Conservation (phyloP, 2,113 vertebrate species). For the Acrocephalus arundinaceus region DNA sequence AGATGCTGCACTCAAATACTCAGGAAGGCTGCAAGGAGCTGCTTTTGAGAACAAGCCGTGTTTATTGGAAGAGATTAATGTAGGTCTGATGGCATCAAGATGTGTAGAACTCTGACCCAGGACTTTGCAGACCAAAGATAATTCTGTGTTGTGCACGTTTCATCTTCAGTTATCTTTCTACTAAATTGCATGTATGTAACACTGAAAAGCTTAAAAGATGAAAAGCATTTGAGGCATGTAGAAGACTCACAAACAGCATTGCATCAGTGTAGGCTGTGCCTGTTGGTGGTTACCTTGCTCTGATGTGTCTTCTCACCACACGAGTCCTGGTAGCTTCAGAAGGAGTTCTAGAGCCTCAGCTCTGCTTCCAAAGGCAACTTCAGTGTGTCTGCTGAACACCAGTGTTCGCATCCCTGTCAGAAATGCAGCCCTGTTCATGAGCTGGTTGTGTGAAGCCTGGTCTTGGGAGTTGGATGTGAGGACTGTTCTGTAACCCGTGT, state of each 20-base stretch:
- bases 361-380: rapidly evolving
- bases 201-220: not conserved
- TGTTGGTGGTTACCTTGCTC: not conserved
- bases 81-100: not conserved
- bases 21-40: not conserved
- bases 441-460: not conserved
- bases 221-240: not conserved
- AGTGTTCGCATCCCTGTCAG: not conserved
- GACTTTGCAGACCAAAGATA: not conserved
- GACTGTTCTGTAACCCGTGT: not conserved
- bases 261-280: rapidly evolving
- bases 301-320: not conserved
- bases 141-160: not conserved
- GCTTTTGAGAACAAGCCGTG: not conserved
- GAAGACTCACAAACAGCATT: not conserved
- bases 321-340: not conserved
- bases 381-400: not conserved
- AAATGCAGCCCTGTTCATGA: rapidly evolving
- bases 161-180: not conserved
- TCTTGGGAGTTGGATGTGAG: not conserved
- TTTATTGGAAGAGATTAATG: not conserved
- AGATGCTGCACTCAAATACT: not conserved
- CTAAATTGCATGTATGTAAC: not conserved
- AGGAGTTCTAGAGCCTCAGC: not conserved
- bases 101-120: not conserved